phyloP scores from a whole-genome alignment of 2,797 vertebrate genomes.

The Lacerta viridis region DNA sequence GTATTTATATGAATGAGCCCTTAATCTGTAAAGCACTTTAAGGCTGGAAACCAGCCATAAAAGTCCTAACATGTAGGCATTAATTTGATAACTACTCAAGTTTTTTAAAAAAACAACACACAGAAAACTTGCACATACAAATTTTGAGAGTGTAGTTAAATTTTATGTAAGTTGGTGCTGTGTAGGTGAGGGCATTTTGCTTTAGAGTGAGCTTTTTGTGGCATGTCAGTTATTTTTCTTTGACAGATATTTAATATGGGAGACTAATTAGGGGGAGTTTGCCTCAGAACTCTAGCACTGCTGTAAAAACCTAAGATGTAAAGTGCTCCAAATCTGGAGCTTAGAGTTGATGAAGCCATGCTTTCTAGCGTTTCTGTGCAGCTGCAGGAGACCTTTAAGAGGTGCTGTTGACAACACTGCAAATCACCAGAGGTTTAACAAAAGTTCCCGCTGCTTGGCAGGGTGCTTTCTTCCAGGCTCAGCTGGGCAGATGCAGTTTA shows the following conservation, averaged over 20 bases:
- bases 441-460: neutral
- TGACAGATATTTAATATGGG: neutral
- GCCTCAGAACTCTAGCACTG: neutral
- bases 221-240: neutral
- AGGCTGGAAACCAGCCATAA: slow-evolving; percentile 27
- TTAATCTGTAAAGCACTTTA: slow-evolving; percentile 25
- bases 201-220: neutral
- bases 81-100: neutral
- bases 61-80: neutral
- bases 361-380: neutral
- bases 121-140: neutral
- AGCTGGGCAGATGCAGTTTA: neutral
- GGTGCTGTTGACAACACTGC: neutral
- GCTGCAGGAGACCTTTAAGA: neutral
- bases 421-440: neutral
- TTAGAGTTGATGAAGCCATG: neutral
- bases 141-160: neutral
- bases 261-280: neutral
- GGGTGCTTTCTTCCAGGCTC: neutral
- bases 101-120: too few relatives aligned
- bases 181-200: neutral
- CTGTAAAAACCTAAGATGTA: neutral
- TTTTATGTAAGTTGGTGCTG: neutral
- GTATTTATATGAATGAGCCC: neutral
- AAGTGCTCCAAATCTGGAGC: neutral